A percentile compares a stretch with the other conserved stretches of the same genome.
These are phyloP conservation scores for Hippocampus abdominalis DNA, from an alignment of 2,113 vertebrate genomes.

Conservation along the genomic window DNA sequence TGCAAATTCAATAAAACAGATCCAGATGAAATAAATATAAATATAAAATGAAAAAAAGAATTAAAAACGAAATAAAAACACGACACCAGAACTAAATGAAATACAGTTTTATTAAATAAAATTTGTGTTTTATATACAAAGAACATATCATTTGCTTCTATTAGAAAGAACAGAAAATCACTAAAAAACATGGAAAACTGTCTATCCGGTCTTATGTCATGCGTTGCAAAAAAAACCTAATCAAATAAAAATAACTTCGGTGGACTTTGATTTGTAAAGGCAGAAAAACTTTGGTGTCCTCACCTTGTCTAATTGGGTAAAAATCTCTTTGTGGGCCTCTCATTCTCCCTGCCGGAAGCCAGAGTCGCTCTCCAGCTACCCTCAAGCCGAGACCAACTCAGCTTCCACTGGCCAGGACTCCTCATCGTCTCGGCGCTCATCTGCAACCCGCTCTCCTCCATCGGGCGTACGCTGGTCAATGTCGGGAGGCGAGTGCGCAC, in stretches of 20 bases:
- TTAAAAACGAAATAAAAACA: background rate
- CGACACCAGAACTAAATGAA: background rate
- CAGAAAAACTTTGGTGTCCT: constrained; percentile 18
- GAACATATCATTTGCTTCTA: background rate
- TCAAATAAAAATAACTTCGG: background rate
- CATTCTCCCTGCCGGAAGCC: constrained; percentile 44
- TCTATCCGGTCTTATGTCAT: too few relatives aligned
- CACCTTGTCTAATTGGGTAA: background rate
- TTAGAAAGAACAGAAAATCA: too few relatives aligned
- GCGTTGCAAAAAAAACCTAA: too few relatives aligned
- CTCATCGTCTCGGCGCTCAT: constrained; percentile 8
- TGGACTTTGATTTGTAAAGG: background rate
- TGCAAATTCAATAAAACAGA: background rate
- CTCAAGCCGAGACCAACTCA: constrained; percentile 14
- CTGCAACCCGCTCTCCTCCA: background rate
- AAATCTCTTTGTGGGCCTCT: constrained; percentile 35
- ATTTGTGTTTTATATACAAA: background rate
- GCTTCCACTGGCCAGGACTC: constrained; percentile 32
- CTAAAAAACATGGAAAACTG: too few relatives aligned
- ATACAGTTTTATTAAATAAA: background rate
- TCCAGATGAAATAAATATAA: background rate
- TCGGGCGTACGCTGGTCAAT: background rate
- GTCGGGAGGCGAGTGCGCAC: too few relatives aligned
- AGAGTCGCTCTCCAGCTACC: constrained; percentile 55
- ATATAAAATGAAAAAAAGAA: background rate